Evolutionary conservation across 1,140 invertebrate genomes (phyloP).

Genomic region (Papilio aristodemus): DNA sequence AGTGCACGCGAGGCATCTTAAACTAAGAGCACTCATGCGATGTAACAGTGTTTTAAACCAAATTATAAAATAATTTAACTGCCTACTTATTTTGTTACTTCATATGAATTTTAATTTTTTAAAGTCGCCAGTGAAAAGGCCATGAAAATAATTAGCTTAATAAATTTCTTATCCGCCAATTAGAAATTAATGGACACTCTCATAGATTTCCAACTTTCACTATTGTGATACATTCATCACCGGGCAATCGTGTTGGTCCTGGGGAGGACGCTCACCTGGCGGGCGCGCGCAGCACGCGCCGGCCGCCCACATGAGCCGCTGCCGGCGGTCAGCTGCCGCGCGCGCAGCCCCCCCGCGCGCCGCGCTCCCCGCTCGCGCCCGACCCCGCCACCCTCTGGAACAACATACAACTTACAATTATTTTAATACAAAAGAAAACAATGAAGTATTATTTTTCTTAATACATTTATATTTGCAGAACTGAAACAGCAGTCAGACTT

Average conservation of each 20-base stretch:
- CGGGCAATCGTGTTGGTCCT: not conserved
- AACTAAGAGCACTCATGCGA: constrained; percentile 72
- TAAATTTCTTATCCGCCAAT: no score
- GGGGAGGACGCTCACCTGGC: constrained; percentile 52
- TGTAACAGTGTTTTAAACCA: constrained; percentile 29
- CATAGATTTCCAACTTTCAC: no score
- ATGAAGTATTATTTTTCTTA: no score
- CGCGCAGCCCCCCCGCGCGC: constrained; percentile 63
- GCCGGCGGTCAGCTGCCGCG: constrained; percentile 72
- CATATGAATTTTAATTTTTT: no score
- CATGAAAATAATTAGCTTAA: no score
- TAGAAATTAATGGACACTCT: no score
- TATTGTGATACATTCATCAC: not conserved
- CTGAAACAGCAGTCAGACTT: no score
- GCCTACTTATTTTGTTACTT: no score
- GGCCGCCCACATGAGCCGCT: constrained; percentile 76
- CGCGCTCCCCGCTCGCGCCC: constrained; percentile 61
- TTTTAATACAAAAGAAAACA: no score
- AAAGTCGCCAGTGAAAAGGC: no score
- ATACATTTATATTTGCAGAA: no score
- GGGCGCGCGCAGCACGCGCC: constrained; percentile 76
- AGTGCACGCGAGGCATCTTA: constrained; percentile 59
- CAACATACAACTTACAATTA: constrained; percentile 36
- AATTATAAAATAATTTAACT: no score
- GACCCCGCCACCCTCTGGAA: constrained; percentile 76